These are phyloP conservation scores for Eupithecia tripunctaria DNA, from an alignment of 2,888 invertebrate species.

Conservation along the genomic window DNA sequence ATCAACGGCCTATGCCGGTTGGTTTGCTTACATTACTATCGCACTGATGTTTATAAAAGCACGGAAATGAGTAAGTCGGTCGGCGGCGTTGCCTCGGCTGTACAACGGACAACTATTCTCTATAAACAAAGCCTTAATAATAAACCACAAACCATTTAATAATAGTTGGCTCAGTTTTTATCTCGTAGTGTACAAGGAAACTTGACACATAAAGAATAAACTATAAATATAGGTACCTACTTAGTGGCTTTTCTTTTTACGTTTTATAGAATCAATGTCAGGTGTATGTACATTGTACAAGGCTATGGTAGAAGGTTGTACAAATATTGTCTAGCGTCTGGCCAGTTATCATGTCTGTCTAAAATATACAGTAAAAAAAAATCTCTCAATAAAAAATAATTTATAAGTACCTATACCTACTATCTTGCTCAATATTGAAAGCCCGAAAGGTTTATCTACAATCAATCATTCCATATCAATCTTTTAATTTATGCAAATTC, in stretches of 20 bases:
- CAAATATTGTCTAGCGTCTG: background rate
- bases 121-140: constrained; percentile 37
- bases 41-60: constrained; percentile 13
- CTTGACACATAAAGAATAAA: background rate
- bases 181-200: background rate
- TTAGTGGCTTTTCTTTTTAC: background rate
- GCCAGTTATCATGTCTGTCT: background rate
- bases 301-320: constrained; percentile 1
- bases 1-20: background rate
- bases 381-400: background rate
- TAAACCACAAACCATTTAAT: constrained; percentile 44
- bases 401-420: too few relatives aligned
- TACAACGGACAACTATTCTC: constrained; percentile 28
- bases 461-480: background rate
- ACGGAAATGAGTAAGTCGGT: constrained; percentile 28
- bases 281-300: background rate
- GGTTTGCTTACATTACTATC: background rate
- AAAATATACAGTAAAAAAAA: background rate
- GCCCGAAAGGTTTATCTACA: too few relatives aligned
- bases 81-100: background rate
- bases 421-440: background rate
- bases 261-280: background rate
- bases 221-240: too few relatives aligned
- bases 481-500: background rate
- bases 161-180: constrained; percentile 37